phyloP scores from a whole-genome alignment of 1,140 invertebrate genomes.

The Platorchestia sp. region DNA sequence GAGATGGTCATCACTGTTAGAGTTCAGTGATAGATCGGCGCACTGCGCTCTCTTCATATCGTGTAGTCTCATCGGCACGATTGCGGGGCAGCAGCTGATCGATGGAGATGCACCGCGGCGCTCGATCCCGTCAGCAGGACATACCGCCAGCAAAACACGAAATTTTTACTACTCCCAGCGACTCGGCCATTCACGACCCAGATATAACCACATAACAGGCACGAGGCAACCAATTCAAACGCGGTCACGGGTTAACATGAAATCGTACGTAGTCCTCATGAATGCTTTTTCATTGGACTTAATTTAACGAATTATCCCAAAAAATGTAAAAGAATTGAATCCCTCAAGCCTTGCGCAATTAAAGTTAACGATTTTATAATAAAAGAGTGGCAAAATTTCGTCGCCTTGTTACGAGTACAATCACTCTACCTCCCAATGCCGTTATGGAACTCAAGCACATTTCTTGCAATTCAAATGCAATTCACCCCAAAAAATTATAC shows the following conservation, averaged over 20 bases:
- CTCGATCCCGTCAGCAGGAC: not conserved
- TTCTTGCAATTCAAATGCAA: too few species aligned
- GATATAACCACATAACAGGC: not conserved
- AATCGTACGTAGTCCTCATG: not conserved
- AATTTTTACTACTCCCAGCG: not conserved
- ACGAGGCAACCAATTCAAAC: not conserved
- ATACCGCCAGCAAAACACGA: not conserved
- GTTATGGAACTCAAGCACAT: too few species aligned
- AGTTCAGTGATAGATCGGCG: slow-evolving; percentile 39
- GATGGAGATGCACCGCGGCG: not conserved
- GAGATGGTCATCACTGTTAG: slow-evolving; percentile 44
- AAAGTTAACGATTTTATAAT: too few species aligned
- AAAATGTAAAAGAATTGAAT: not conserved
- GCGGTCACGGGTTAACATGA: not conserved
- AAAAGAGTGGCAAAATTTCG: too few species aligned
- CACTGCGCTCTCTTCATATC: not conserved
- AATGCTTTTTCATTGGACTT: not conserved
- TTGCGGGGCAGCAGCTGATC: slow-evolving; percentile 16
- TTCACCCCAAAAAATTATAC: too few species aligned
- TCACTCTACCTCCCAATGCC: too few species aligned
- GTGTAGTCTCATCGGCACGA: slow-evolving; percentile 44
- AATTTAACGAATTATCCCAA: not conserved
- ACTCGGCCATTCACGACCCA: not conserved
- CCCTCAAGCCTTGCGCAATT: not conserved
- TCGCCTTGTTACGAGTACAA: too few species aligned